Percentiles rank a stretch among this genome's conserved stretches.
Conservation (phyloP, 2,888 invertebrate genomes). For the Drosophila sordidula region DNA sequence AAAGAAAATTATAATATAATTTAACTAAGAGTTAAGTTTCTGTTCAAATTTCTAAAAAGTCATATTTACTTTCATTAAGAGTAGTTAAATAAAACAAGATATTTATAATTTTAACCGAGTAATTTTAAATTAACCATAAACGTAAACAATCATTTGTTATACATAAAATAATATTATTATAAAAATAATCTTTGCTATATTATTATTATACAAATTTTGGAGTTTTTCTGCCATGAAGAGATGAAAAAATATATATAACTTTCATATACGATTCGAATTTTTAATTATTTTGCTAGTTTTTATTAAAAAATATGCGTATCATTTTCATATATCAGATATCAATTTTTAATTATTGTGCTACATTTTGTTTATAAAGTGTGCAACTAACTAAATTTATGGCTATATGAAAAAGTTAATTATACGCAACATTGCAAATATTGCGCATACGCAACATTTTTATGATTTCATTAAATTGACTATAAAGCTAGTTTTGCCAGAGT, state of each 20-base stretch:
- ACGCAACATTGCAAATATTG: conserved; percentile 24
- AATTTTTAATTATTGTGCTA: not conserved
- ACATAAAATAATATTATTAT: no score
- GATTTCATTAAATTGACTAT: conserved; percentile 44
- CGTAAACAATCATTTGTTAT: no score
- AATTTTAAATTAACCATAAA: no score
- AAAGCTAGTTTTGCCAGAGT: not conserved
- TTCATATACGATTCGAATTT: not conserved
- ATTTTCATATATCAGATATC: not conserved
- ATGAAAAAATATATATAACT: not conserved
- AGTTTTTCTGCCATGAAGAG: no score
- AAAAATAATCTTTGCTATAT: no score
- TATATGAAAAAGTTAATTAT: conserved; percentile 15
- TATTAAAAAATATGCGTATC: not conserved
- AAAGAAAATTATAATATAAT: no score
- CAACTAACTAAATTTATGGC: not conserved
- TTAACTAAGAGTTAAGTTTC: no score
- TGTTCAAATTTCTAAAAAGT: no score
- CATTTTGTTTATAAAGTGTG: not conserved
- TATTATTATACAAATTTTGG: no score
- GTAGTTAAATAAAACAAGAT: no score
- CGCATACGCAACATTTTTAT: conserved; percentile 46
- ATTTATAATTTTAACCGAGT: no score
- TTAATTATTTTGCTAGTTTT: not conserved
- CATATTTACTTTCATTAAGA: no score